Conservation (phyloP, 23 tunicate species). For the Halocynthia aurantium region DNA sequence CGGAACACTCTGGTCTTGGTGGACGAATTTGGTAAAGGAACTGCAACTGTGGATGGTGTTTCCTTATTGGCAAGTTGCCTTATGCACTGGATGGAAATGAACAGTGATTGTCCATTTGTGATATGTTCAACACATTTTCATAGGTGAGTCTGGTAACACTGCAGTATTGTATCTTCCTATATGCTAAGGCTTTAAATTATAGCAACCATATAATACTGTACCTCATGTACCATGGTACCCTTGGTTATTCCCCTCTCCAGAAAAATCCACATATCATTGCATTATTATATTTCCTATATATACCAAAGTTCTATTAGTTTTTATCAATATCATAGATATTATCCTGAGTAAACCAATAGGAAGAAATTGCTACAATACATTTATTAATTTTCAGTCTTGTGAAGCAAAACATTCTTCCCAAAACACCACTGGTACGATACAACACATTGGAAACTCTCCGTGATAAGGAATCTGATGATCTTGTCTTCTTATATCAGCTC, state of each 20-base stretch:
- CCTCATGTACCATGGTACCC: too few relatives aligned
- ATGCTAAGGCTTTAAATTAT: too few relatives aligned
- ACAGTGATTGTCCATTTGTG: conserved; percentile 35
- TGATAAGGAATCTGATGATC: conserved; percentile 20
- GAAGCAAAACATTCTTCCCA: conserved; percentile 43
- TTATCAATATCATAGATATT: neutral
- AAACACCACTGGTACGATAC: conserved; percentile 21
- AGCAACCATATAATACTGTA: too few relatives aligned
- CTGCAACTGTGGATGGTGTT: conserved; percentile 72
- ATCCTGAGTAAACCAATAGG: neutral
- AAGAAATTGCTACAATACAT: neutral
- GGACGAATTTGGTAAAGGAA: conserved; percentile 87
- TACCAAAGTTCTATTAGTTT: too few relatives aligned
- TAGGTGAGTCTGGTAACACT: neutral
- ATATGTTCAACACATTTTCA: conserved; percentile 81
- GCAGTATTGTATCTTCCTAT: too few relatives aligned
- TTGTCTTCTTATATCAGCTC: conserved; percentile 59
- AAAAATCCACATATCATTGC: too few relatives aligned
- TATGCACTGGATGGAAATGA: conserved; percentile 33
- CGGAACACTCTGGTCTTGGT: conserved; percentile 40
- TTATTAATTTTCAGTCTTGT: conserved; percentile 13
- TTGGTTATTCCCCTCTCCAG: too few relatives aligned
- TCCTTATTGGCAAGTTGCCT: conserved; percentile 51
- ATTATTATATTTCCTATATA: too few relatives aligned
- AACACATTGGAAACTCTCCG: conserved; percentile 58